Evolutionary conservation across 2,888 invertebrate genomes (phyloP).

Genomic region (Diadegma fenestrale): DNA sequence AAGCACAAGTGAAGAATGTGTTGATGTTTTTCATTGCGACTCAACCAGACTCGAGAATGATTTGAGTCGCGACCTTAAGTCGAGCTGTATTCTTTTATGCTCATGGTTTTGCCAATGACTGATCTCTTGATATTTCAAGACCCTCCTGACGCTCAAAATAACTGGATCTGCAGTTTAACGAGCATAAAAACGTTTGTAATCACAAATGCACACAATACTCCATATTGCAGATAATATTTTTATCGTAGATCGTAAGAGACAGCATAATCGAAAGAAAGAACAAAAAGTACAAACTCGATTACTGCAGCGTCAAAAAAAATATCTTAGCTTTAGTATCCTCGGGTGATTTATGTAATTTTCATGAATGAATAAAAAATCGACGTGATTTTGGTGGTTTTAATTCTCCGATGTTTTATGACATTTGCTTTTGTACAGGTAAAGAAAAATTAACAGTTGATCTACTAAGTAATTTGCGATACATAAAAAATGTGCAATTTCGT

Average conservation of each 20-base stretch:
- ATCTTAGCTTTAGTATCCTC: neutral
- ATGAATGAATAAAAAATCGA: conserved; percentile 25
- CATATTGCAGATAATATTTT: neutral
- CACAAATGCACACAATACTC: neutral
- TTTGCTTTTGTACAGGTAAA: conserved; percentile 36
- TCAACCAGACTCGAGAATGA: neutral
- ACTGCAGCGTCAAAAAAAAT: neutral
- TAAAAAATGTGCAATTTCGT: neutral
- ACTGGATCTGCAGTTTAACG: neutral
- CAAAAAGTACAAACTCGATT: neutral
- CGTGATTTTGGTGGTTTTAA: neutral
- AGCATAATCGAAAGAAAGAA: neutral
- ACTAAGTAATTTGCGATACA: neutral
- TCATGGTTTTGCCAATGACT: neutral
- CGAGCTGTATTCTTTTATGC: neutral
- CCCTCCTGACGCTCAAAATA: neutral
- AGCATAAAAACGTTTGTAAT: neutral
- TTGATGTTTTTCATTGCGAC: neutral
- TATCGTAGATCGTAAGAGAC: neutral
- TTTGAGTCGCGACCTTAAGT: too few species aligned
- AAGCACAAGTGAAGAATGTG: neutral
- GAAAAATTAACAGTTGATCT: conserved; percentile 3
- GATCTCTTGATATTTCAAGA: neutral
- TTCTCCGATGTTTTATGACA: conserved; percentile 28
- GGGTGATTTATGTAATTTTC: neutral